Percentiles rank a stretch among this genome's conserved stretches.
phyloP scores from a whole-genome alignment of 2,797 vertebrate genomes.

The Xenops minutus region DNA sequence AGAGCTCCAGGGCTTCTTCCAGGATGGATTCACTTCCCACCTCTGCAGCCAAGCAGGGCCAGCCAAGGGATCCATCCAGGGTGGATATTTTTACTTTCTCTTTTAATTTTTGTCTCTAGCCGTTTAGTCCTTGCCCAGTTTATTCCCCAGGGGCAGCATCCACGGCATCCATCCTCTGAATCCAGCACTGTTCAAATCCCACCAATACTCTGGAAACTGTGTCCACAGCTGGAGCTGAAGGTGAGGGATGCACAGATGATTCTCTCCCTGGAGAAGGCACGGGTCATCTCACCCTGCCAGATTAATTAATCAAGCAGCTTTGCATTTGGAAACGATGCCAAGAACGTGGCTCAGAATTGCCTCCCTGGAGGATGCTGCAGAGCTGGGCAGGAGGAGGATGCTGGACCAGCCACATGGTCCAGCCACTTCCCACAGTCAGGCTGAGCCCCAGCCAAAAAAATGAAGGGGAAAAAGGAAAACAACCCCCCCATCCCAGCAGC shows the following conservation, averaged over 20 bases:
- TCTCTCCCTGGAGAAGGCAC: not conserved
- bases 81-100: not conserved
- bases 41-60: not conserved
- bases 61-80: rapidly evolving
- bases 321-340: not conserved
- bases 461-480: not conserved
- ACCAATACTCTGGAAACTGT: rapidly evolving
- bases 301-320: not conserved
- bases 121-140: not conserved
- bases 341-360: not conserved
- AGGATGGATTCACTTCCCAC: not conserved
- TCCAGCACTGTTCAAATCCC: not conserved
- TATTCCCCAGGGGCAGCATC: not conserved
- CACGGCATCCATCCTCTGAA: rapidly evolving
- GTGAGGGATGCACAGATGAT: not conserved
- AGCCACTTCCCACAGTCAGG: rapidly evolving
- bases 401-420: not conserved
- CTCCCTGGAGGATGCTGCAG: not conserved
- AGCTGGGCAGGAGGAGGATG: not conserved
- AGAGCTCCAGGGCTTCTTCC: not conserved
- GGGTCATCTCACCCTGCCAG: not conserved
- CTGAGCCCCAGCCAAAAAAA: not conserved
- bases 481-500: not conserved
- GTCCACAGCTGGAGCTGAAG: not conserved
- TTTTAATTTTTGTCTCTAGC: not conserved